Evolutionary conservation across 2,888 invertebrate genomes (phyloP).

Genomic region (Caenorhabditis macrosperma): DNA sequence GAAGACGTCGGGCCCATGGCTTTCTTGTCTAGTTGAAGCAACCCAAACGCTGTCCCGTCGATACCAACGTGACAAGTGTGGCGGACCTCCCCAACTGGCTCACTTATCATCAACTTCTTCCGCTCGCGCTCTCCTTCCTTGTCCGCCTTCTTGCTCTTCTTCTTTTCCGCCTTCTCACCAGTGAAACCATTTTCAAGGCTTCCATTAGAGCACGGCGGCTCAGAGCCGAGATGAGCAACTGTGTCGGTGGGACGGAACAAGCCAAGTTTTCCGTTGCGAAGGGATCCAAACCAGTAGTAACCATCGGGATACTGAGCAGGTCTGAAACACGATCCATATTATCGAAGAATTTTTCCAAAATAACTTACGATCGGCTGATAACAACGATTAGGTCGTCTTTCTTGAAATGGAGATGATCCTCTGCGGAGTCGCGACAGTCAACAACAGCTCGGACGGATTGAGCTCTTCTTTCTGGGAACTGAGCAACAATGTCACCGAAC

Average conservation of each 20-base stretch:
- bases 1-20: slow-evolving; percentile 67
- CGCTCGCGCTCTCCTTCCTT: slow-evolving; percentile 66
- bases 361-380: slow-evolving; percentile 86
- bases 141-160: slow-evolving; percentile 60
- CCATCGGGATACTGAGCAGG: slow-evolving; percentile 76
- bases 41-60: slow-evolving; percentile 97
- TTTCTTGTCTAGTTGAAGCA: slow-evolving; percentile 84
- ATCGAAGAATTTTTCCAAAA: not conserved
- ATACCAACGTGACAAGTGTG: slow-evolving; percentile 96
- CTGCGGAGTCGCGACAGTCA: slow-evolving; percentile 83
- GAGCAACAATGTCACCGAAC: slow-evolving; percentile 87
- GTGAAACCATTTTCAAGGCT: slow-evolving; percentile 41
- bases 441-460: slow-evolving; percentile 92
- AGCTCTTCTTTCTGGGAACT: slow-evolving; percentile 82
- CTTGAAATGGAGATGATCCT: slow-evolving; percentile 88
- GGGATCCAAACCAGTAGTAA: slow-evolving; percentile 90
- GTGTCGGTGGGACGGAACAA: slow-evolving; percentile 67
- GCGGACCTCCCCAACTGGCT: slow-evolving; percentile 95
- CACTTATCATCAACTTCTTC: slow-evolving; percentile 87
- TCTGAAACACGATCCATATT: slow-evolving; percentile 45
- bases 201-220: slow-evolving; percentile 49
- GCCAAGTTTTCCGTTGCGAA: slow-evolving; percentile 85
- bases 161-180: slow-evolving; percentile 44
- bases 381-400: slow-evolving; percentile 94
- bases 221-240: slow-evolving; percentile 65